Evolutionary conservation across 2,888 invertebrate genomes (phyloP), one percentile per base, ranked within the genome.

Genomic region (Tiphia femorata): DNA sequence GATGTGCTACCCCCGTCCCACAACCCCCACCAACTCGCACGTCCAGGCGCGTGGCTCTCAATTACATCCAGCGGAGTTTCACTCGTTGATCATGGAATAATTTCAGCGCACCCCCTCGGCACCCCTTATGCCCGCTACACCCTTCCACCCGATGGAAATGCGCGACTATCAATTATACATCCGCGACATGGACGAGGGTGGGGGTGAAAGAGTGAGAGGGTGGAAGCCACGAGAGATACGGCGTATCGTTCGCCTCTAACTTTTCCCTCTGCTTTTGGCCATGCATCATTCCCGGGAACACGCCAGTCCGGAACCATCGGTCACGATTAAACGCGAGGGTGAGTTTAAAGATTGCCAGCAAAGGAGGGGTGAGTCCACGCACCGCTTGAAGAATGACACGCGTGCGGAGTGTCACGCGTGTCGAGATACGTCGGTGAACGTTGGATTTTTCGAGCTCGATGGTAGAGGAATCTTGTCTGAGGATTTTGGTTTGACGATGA

Each of bases 71-170:
- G 16, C 47, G 17, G 43, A 25, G 47, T 37, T 52, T 58, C 58
- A 43, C 62, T 49, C 55, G 62, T 58, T 62, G 58, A 64, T 64
- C 58, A 62, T 52, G 27, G 50, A 61, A 63, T 58, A 62, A 63
- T 63, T 58, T 63, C 62, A 40, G 48, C 29, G 12, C 14, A n/a
- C 33, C 33, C 33, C 35, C 6, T n/a, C n/a, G n/a, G n/a, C n/a
- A n/a, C n/a, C n/a, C n/a, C n/a, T n/a, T n/a, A n/a, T n/a, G n/a
- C n/a, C n/a, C n/a, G n/a, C n/a, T n/a, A n/a, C n/a, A n/a, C n/a
- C n/a, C n/a, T n/a, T n/a, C n/a, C n/a, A n/a, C n/a, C 19, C 41
- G 49, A 58, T 49, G 58, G 43, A 48, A 55, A 55, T 58, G 49
- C 14, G 51, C 29, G 62, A 54, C 62, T 62, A 62, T 64, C 58